Evolutionary conservation across 1,140 invertebrate species (phyloP).

Genomic region (Drosophila equinoxialis): DNA sequence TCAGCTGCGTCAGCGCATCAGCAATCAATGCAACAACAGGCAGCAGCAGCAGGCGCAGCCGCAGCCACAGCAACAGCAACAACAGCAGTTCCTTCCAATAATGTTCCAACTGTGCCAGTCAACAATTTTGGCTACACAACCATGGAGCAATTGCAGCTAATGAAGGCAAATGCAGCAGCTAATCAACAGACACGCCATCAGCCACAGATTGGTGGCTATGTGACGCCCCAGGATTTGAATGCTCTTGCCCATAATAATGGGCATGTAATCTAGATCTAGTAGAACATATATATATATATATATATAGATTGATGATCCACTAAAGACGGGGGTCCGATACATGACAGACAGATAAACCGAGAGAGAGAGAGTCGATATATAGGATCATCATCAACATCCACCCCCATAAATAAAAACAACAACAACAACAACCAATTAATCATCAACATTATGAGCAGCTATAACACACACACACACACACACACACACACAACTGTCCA

Average conservation of each 20-base stretch:
- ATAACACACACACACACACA: not conserved
- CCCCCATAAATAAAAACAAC: not conserved
- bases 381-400: not conserved
- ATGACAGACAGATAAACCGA: not conserved
- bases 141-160: constrained; percentile 70
- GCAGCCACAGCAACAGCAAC: not conserved
- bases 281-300: not conserved
- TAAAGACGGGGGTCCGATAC: not conserved
- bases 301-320: not conserved
- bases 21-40: not conserved
- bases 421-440: not conserved
- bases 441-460: constrained; percentile 1
- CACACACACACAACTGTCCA: not conserved
- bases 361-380: not conserved
- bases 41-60: no score
- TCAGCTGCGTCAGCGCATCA: not conserved
- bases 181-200: constrained; percentile 31
- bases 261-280: constrained; percentile 66
- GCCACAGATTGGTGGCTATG: constrained; percentile 65
- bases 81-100: not conserved
- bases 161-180: constrained; percentile 40
- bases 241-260: constrained; percentile 66
- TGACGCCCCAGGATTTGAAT: constrained; percentile 66
- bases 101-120: not conserved
- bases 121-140: constrained; percentile 59